Conservation (phyloP, 2,888 invertebrate genomes). For the Tupiocoris notatus region DNA sequence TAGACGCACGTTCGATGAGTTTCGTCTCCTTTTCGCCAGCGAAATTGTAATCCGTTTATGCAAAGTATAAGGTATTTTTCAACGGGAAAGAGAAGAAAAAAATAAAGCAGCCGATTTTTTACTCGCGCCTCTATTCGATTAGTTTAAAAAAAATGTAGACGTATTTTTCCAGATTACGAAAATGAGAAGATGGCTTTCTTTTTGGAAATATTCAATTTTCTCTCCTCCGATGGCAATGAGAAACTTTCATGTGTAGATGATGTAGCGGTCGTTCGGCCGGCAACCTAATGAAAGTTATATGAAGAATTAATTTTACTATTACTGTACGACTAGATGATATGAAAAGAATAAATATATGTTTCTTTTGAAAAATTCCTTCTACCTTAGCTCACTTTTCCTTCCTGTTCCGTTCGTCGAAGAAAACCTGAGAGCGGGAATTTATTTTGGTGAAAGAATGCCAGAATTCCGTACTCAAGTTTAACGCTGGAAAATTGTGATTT, state of each 20-base stretch:
- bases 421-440: too few relatives aligned
- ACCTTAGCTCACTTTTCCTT: background rate
- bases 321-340: conserved; percentile 23
- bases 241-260: conserved; percentile 15
- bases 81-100: background rate
- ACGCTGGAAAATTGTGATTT: too few relatives aligned
- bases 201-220: background rate
- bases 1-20: background rate
- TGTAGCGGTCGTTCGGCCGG: conserved; percentile 21
- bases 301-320: conserved; percentile 18
- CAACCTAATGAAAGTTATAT: background rate
- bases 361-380: conserved; percentile 27
- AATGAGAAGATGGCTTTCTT: background rate
- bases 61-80: background rate
- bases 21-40: background rate
- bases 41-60: background rate
- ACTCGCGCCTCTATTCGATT: background rate
- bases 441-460: too few relatives aligned
- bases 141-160: background rate
- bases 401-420: too few relatives aligned
- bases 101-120: background rate
- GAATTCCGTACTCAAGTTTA: too few relatives aligned
- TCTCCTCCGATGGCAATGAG: background rate
- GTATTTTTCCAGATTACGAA: conserved; percentile 22
- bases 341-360: conserved; percentile 28